These are phyloP conservation scores for Amblyteles armatorius DNA, from an alignment of 2,888 invertebrate genomes.

Conservation along the genomic window DNA sequence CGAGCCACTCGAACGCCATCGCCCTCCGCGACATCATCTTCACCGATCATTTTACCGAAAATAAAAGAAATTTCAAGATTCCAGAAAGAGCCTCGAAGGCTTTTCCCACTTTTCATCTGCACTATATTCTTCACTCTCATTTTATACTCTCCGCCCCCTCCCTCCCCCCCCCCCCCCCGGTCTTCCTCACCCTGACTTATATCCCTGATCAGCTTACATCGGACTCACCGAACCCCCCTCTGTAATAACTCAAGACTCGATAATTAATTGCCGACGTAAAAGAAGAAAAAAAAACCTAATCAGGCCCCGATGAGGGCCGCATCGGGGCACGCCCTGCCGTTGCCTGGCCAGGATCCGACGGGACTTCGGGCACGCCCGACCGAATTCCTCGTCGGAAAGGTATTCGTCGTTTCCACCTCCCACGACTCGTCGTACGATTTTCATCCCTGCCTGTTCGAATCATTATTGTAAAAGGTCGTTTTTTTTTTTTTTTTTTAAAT, in stretches of 20 bases:
- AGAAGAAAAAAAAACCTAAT: background rate
- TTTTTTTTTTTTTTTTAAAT: no score
- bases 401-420: no score
- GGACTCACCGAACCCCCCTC: background rate
- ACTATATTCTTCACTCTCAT: background rate
- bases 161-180: no score
- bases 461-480: background rate
- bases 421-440: no score
- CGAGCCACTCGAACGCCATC: background rate
- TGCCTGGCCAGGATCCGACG: background rate
- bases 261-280: constrained; percentile 36
- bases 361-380: background rate
- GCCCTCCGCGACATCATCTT: background rate
- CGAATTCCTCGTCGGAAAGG: no score
- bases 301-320: background rate
- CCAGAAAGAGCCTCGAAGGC: background rate
- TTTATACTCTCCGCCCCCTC: background rate
- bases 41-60: constrained; percentile 16
- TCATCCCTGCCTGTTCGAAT: no score
- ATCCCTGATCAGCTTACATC: constrained; percentile 25
- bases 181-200: background rate
- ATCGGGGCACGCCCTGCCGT: background rate
- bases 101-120: background rate
- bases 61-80: constrained; percentile 6
- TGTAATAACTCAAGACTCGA: constrained; percentile 13